phyloP scores from a whole-genome alignment of 1,140 invertebrate genomes.

The Ganaspis sp. region DNA sequence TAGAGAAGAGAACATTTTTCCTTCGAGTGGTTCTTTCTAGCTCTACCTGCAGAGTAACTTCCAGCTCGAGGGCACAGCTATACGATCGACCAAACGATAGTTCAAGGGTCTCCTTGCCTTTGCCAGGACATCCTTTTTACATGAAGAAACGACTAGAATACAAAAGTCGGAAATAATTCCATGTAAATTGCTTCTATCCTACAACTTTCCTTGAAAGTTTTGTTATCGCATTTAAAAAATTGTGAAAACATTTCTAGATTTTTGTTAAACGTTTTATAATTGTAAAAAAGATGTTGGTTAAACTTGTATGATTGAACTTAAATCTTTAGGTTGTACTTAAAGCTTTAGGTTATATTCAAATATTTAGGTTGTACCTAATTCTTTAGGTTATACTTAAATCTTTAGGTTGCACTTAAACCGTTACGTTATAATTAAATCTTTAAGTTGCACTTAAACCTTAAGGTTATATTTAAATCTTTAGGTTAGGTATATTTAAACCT shows the following conservation, averaged over 20 bases:
- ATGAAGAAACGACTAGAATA: not conserved
- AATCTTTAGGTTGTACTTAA: too few relatives aligned
- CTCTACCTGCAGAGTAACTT: constrained; percentile 1
- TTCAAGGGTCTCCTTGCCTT: constrained; percentile 16
- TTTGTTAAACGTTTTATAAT: not conserved
- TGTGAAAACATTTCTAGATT: not conserved
- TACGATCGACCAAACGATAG: constrained; percentile 17
- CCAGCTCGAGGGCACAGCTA: not conserved
- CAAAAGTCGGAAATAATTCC: constrained; percentile 16
- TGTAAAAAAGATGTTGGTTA: too few relatives aligned
- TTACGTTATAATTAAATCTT: too few relatives aligned
- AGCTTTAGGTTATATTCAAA: too few relatives aligned
- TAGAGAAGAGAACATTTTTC: not conserved
- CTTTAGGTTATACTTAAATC: too few relatives aligned
- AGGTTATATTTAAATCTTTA: too few relatives aligned
- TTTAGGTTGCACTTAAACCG: too few relatives aligned
- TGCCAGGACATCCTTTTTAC: constrained; percentile 8
- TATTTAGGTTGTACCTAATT: too few relatives aligned
- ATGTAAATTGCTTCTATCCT: constrained; percentile 18
- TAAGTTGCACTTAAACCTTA: too few relatives aligned
- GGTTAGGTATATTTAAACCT: too few relatives aligned
- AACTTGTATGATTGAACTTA: too few relatives aligned
- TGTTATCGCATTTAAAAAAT: not conserved
- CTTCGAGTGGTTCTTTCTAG: not conserved
- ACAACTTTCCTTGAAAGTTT: constrained; percentile 12